A percentile compares a stretch with the other conserved stretches of the same genome.
phyloP scores from a whole-genome alignment of 2,888 invertebrate species.

The Spialia ferax region DNA sequence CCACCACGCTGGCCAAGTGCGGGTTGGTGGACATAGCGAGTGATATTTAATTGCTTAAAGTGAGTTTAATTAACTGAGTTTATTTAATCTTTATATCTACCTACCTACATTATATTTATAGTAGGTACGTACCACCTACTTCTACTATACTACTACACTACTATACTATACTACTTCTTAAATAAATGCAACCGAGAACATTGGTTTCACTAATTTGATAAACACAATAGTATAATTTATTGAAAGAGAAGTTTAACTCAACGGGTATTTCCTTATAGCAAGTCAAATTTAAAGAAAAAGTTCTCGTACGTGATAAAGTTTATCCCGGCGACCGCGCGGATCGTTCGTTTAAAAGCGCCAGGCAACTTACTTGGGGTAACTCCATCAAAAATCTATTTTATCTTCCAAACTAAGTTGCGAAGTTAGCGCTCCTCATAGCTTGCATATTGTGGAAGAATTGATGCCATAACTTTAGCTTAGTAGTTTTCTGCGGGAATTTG shows the following conservation, averaged over 20 bases:
- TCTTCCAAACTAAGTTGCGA: background rate
- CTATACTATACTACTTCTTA: no score
- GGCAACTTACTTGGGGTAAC: background rate
- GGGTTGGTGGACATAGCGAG: no score
- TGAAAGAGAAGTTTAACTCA: background rate
- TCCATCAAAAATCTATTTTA: conserved; percentile 7
- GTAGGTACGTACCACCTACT: no score
- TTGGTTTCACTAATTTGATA: no score
- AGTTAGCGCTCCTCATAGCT: conserved; percentile 1
- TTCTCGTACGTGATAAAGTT: background rate
- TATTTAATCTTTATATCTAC: no score
- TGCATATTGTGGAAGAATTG: background rate
- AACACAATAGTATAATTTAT: no score
- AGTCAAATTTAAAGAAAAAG: background rate
- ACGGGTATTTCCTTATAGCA: background rate
- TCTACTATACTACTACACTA: no score
- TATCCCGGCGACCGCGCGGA: background rate
- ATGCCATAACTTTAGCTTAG: background rate
- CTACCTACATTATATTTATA: no score
- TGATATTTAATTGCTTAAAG: no score
- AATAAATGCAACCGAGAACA: no score
- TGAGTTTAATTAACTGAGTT: no score
- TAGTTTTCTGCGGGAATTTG: background rate
- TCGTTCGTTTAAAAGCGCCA: background rate
- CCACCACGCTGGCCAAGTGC: no score